A percentile compares a stretch with the other conserved stretches of the same genome.
phyloP scores from a whole-genome alignment of 2,797 vertebrate species.

The Atherinosoma microstoma region DNA sequence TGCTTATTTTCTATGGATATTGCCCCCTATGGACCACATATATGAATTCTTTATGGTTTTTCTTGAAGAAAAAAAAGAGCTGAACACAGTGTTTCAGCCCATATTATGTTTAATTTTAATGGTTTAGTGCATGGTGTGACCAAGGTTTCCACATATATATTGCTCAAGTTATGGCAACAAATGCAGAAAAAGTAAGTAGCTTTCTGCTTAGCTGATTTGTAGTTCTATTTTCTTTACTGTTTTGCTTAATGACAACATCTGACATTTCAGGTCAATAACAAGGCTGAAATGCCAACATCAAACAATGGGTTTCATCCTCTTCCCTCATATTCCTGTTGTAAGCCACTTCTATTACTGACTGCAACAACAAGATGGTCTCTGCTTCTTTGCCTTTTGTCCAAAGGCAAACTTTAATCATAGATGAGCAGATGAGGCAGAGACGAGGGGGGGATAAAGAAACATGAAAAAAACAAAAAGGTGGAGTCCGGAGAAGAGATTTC shows the following conservation, averaged over 20 bases:
- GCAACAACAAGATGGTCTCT: slow-evolving; percentile 34
- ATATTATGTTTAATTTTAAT: slow-evolving; percentile 10
- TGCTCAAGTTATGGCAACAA: neutral
- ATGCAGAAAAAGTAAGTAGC: neutral
- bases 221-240: neutral
- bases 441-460: slow-evolving; percentile 18
- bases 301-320: neutral
- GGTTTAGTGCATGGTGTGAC: neutral
- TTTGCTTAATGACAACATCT: neutral
- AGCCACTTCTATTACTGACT: slow-evolving; percentile 37
- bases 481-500: slow-evolving; percentile 35
- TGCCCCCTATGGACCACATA: slow-evolving; percentile 15
- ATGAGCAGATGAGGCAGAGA: slow-evolving; percentile 33
- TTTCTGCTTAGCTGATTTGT: neutral
- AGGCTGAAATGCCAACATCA: neutral
- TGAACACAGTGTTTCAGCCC: slow-evolving; percentile 16
- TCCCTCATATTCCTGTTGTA: slow-evolving; percentile 13
- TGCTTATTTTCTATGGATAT: slow-evolving; percentile 48
- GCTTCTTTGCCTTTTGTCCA: slow-evolving; percentile 37
- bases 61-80: slow-evolving; percentile 35
- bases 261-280: neutral
- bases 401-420: slow-evolving; percentile 38
- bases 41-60: slow-evolving; percentile 42
- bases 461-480: neutral
- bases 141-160: neutral